Conservation (phyloP, 1,140 invertebrate species). For the Hylaeus volcanicus region DNA sequence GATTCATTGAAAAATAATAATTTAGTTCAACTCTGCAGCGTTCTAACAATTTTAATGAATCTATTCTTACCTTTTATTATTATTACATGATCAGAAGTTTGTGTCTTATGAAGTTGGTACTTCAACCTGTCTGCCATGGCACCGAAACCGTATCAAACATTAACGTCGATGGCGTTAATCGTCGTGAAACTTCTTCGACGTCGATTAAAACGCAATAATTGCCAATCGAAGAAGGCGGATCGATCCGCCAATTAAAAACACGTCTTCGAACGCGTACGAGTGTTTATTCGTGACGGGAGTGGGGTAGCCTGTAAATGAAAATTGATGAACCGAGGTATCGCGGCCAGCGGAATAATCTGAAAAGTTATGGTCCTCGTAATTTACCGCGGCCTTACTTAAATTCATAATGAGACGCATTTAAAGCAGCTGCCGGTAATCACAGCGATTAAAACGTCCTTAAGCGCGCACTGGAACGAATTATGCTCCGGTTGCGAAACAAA, state of each 20-base stretch:
- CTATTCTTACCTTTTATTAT: too few species aligned
- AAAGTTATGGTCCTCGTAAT: slow-evolving; percentile 68
- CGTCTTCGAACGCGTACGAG: neutral
- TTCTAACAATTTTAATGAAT: too few species aligned
- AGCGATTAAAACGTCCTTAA: slow-evolving; percentile 70
- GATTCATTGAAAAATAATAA: too few species aligned
- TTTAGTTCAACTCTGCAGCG: too few species aligned
- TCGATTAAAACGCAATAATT: slow-evolving; percentile 12
- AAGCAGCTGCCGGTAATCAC: slow-evolving; percentile 73
- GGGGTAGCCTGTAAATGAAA: slow-evolving; percentile 60
- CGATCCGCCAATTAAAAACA: neutral
- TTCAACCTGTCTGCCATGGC: too few species aligned
- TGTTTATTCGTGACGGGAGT: neutral
- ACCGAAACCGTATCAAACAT: neutral
- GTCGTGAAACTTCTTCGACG: neutral
- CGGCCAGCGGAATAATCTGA: slow-evolving; percentile 58
- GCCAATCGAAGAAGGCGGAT: neutral
- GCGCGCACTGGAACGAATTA: slow-evolving; percentile 55
- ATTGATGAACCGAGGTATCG: slow-evolving; percentile 64
- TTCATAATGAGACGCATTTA: slow-evolving; percentile 70
- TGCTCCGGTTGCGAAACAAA: slow-evolving; percentile 17
- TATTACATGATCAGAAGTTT: too few species aligned
- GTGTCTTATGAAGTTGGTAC: too few species aligned
- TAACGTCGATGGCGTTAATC: slow-evolving; percentile 1
- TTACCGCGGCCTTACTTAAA: slow-evolving; percentile 65